Evolutionary conservation across 2,888 invertebrate genomes (phyloP), one percentile per base, ranked within the genome.

Genomic region (Plebejus argus): DNA sequence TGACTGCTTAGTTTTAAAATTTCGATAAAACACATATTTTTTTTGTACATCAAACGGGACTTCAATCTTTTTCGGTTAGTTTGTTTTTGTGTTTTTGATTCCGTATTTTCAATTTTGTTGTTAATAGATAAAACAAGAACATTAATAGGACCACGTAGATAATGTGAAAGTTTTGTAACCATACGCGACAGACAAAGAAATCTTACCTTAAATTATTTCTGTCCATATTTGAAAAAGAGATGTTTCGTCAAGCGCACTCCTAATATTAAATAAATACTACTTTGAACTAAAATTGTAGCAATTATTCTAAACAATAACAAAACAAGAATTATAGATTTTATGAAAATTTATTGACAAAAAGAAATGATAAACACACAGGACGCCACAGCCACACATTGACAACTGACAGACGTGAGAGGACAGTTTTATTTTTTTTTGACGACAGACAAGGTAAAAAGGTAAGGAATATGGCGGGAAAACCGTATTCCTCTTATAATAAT

Each of bases 191-290:
- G 76, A 86, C 84, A 84, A 84, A 84, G 83, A 82, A 66, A 83
- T 84, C 91, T 89, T 85, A 92, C 94, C 94, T 93, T 91, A 93
- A 80, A 81, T 81, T 81, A 81, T 82, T 82, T 80, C 82, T 81
- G 80, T 82, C 82, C 82, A 82, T 82, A 78, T 82, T 81, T 72
- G 72, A 61, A 78, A 79, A 76, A 79, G 77, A 76, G 85, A 71
- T 66, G 58, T 77, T 72, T 20, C 66, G 33, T 76, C 76, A 45
- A 79, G 81, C 77, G 80, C 81, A 82, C 80, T 81, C 80, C 81
- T 84, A 83, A 80, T 61, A 80, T 82, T 82, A 84, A 80, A 77
- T 81, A 83, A 81, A 84, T 85, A 76, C 81, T 83, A 83, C 28
- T 80, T 78, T 77, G 76, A 75, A 33, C 28, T 56, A 53, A 23